These are phyloP conservation scores for Stomatorhinus ivindoensis DNA, from an alignment of 2,113 vertebrate genomes.

Conservation along the genomic window DNA sequence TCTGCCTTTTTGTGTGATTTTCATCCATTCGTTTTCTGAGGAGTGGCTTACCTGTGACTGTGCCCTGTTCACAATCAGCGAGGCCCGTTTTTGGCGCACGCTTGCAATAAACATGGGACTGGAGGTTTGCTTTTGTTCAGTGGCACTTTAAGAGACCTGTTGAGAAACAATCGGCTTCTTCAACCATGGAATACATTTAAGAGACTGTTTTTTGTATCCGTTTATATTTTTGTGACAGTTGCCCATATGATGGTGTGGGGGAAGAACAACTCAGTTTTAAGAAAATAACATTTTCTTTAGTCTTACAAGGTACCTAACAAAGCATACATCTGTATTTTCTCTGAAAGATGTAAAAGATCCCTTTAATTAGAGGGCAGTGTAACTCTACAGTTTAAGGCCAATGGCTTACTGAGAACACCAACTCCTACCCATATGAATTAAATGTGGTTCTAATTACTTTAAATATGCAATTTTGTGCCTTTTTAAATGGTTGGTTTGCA, in stretches of 20 bases:
- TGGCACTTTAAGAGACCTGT: not conserved
- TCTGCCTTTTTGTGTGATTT: not conserved
- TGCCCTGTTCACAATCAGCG: not conserved
- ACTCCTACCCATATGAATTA: slow-evolving; percentile 21
- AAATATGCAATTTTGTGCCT: slow-evolving; percentile 28
- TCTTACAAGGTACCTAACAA: slow-evolving; percentile 4
- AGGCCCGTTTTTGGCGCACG: not conserved
- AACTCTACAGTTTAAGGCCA: slow-evolving; percentile 10
- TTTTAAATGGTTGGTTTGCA: slow-evolving; percentile 25
- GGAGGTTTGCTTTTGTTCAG: not conserved
- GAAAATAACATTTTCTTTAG: not conserved
- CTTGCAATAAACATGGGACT: not conserved
- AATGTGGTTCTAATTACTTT: slow-evolving; percentile 24
- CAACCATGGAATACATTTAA: not conserved
- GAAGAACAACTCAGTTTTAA: not conserved
- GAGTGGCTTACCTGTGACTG: not conserved
- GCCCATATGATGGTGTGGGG: not conserved
- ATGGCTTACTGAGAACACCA: slow-evolving; percentile 11
- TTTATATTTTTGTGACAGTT: not conserved
- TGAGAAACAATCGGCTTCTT: not conserved
- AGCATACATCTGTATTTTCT: not conserved
- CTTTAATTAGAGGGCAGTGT: slow-evolving; percentile 13
- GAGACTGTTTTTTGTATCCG: not conserved
- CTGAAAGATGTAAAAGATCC: not conserved
- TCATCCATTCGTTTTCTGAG: not conserved